A percentile compares a stretch with the other conserved stretches of the same genome.
These are phyloP conservation scores for Shargacucullia verbasci DNA, from an alignment of 2,888 invertebrate species.

Conservation along the genomic window DNA sequence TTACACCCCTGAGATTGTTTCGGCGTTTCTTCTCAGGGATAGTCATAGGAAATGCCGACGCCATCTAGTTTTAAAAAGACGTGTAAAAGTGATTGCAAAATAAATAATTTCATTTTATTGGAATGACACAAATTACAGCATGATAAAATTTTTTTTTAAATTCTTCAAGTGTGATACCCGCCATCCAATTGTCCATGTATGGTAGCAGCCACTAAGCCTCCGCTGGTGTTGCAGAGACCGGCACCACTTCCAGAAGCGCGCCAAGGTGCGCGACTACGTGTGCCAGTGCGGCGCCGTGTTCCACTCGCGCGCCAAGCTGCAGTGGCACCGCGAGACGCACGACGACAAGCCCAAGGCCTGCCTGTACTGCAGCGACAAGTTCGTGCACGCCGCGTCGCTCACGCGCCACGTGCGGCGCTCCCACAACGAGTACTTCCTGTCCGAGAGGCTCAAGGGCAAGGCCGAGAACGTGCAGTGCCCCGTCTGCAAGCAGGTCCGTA, in stretches of 20 bases:
- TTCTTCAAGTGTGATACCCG: no score
- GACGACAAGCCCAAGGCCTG: slow-evolving; percentile 95
- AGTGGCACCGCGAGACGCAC: slow-evolving; percentile 96
- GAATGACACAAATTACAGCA: no score
- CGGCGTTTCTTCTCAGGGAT: no score
- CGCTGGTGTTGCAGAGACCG: slow-evolving; percentile 86
- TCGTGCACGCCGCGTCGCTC: slow-evolving; percentile 94
- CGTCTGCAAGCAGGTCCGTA: slow-evolving; percentile 90
- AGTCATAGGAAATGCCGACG: no score
- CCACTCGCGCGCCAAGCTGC: slow-evolving; percentile 94
- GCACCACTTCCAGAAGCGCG: slow-evolving; percentile 92
- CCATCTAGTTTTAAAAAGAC: no score
- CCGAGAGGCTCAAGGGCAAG: slow-evolving; percentile 90
- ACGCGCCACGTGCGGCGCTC: slow-evolving; percentile 95
- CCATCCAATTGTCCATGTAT: no score
- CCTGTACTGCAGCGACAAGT: slow-evolving; percentile 95
- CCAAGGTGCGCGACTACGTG: slow-evolving; percentile 91
- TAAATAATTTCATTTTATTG: no score
- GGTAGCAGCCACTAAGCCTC: no score
- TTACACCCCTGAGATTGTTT: no score
- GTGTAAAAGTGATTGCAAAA: no score
- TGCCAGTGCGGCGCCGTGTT: slow-evolving; percentile 94
- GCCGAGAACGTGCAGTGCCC: slow-evolving; percentile 93
- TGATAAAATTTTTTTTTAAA: no score
- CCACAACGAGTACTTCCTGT: slow-evolving; percentile 93